These are phyloP conservation scores for Pantala flavescens DNA, from an alignment of 1,140 invertebrate genomes.

Conservation along the genomic window DNA sequence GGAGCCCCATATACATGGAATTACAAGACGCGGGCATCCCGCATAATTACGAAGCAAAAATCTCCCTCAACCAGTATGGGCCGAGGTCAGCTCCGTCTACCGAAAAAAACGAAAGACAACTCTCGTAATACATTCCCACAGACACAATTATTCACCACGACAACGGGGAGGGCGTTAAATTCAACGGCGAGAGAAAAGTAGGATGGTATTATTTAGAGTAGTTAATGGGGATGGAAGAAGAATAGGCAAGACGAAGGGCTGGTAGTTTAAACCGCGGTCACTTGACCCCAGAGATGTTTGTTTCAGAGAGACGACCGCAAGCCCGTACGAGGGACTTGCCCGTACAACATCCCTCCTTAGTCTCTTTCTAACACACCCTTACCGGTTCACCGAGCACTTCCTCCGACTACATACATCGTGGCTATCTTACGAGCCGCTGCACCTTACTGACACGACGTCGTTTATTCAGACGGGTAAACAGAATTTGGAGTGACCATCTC, in stretches of 20 bases:
- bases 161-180: too few relatives aligned
- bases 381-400: neutral
- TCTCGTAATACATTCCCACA: too few relatives aligned
- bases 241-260: neutral
- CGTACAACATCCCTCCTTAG: neutral
- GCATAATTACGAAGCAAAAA: too few relatives aligned
- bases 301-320: neutral
- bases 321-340: neutral
- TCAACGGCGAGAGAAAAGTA: neutral
- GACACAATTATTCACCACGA: too few relatives aligned
- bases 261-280: conserved; percentile 2
- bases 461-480: too few relatives aligned
- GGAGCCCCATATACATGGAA: too few relatives aligned
- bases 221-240: neutral
- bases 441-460: too few relatives aligned
- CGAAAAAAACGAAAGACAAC: neutral
- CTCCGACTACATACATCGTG: neutral
- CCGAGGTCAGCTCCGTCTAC: neutral
- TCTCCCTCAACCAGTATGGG: too few relatives aligned
- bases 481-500: too few relatives aligned
- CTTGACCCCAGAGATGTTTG: conserved; percentile 4
- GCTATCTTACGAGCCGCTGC: too few relatives aligned
- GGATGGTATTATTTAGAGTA: neutral
- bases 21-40: too few relatives aligned
- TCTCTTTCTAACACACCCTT: neutral